Evolutionary conservation across 2,888 invertebrate species (phyloP), one percentile per base, ranked within the genome.

Genomic region (Epinotia bilunana): DNA sequence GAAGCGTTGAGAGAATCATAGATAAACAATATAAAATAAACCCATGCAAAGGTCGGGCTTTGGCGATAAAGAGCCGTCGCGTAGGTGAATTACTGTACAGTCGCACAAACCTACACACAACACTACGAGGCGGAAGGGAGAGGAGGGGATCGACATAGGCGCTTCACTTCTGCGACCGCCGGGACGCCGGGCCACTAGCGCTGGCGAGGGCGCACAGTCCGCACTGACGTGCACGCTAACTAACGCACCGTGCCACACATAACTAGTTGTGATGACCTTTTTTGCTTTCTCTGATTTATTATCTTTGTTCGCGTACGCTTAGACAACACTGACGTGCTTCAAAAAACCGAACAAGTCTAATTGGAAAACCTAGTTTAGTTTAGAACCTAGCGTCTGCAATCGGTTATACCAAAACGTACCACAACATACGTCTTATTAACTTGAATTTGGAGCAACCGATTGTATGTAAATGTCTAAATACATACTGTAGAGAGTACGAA

Each of bases 221-320:
- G 82, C 84, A 86, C 84, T 76, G 83, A 81, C 86, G 89, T 88
- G 87, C 89, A 86, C 83, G 23, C 23, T 23, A 39, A 87, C 83
- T 84, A 39, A 83, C 86, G 90, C 91, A 89, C 89, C 87, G 91
- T 91, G 92, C 90, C 92, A 91, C 91, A 90, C 89, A 62, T 73
- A 72, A 33, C 39, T 87, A 91, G 90, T 92, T 93, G 94, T 93
- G 93, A 93, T 94, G 93, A 91, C 87, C 85, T 87, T 89, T 91
- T 90, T 91, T 90, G 89, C 89, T 89, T 90, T 83, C 83, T 90
- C 88, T 88, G 82, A 85, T 89, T 90, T 87, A 90, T 90, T 90
- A 90, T 88, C 88, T 85, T 69, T 73, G 61, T 53, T 63, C 28
- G 77, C 80, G 78, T 79, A 75, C 88, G 85, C 85, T 88, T 82